Evolutionary conservation across 1,140 invertebrate species (phyloP).

Genomic region (Drosophila ananassae): DNA sequence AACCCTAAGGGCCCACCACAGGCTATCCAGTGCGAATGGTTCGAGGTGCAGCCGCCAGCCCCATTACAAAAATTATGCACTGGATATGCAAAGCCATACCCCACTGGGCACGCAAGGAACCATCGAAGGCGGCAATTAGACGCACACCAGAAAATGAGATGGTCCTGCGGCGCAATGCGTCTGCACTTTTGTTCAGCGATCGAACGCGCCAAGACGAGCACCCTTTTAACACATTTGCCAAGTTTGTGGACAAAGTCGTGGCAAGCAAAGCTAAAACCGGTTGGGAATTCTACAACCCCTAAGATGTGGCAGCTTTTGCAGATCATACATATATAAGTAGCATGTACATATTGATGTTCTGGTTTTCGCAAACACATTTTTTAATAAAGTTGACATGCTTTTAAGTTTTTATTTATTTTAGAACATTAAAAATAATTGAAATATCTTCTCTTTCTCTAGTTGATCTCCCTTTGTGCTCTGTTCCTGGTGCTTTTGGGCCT

Average conservation of each 20-base stretch:
- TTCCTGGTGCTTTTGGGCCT: slow-evolving; percentile 76
- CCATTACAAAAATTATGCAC: slow-evolving; percentile 80
- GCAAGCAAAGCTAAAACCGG: slow-evolving; percentile 15
- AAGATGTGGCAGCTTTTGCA: slow-evolving; percentile 4
- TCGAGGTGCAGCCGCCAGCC: slow-evolving; percentile 56
- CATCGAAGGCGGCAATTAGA: slow-evolving; percentile 62
- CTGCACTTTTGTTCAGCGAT: slow-evolving; percentile 29
- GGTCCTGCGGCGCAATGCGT: slow-evolving; percentile 73
- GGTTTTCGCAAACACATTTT: not conserved
- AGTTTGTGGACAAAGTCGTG: not conserved
- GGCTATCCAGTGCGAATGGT: slow-evolving; percentile 37
- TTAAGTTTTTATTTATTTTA: not conserved
- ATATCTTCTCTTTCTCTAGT: slow-evolving; percentile 27
- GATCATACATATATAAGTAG: slow-evolving; percentile 2
- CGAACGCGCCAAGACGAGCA: slow-evolving; percentile 65
- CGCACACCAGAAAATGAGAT: slow-evolving; percentile 53
- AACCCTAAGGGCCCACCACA: slow-evolving; percentile 5
- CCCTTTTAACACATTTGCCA: slow-evolving; percentile 52
- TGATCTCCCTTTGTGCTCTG: slow-evolving; percentile 73
- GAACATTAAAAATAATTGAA: not conserved
- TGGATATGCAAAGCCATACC: slow-evolving; percentile 84
- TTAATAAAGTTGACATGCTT: not conserved
- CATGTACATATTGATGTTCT: slow-evolving; percentile 1
- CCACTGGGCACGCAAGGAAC: slow-evolving; percentile 65
- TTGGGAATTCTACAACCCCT: slow-evolving; percentile 53